phyloP scores from a whole-genome alignment of 2,888 invertebrate species.

The Chrysolina americana region DNA sequence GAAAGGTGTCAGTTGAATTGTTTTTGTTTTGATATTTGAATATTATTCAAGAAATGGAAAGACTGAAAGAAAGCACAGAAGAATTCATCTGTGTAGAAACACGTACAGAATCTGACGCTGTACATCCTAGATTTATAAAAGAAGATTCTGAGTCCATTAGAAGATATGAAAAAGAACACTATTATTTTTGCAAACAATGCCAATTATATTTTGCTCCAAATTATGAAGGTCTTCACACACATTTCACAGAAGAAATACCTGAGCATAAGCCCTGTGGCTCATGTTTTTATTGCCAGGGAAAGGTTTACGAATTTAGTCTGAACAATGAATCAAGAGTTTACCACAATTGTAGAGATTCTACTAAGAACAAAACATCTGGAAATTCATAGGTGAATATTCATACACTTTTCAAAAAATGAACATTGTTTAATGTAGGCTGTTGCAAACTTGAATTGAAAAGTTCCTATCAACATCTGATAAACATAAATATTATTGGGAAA shows the following conservation, averaged over 20 bases:
- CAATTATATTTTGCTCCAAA: constrained; percentile 63
- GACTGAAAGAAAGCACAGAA: constrained; percentile 20
- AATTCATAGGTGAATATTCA: background rate
- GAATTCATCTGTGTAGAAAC: constrained; percentile 30
- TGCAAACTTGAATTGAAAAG: background rate
- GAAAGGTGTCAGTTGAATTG: background rate
- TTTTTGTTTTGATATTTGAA: background rate
- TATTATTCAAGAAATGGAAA: constrained; percentile 26
- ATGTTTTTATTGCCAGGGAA: constrained; percentile 65
- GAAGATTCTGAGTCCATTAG: constrained; percentile 57
- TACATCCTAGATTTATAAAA: constrained; percentile 63
- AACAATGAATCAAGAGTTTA: constrained; percentile 57
- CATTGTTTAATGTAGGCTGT: background rate
- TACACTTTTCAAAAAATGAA: background rate
- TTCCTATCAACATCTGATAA: too few relatives aligned
- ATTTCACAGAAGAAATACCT: constrained; percentile 62
- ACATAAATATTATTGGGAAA: too few relatives aligned
- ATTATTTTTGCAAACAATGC: constrained; percentile 63
- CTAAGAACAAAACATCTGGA: background rate
- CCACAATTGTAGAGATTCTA: constrained; percentile 59
- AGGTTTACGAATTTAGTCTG: constrained; percentile 62
- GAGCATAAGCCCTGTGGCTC: constrained; percentile 59
- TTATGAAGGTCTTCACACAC: constrained; percentile 58
- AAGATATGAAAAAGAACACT: constrained; percentile 60
- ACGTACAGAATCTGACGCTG: constrained; percentile 63